A percentile compares a stretch with the other conserved stretches of the same genome.
Evolutionary conservation across 1,140 invertebrate species (phyloP).

Genomic region (Euborellia annulipes): DNA sequence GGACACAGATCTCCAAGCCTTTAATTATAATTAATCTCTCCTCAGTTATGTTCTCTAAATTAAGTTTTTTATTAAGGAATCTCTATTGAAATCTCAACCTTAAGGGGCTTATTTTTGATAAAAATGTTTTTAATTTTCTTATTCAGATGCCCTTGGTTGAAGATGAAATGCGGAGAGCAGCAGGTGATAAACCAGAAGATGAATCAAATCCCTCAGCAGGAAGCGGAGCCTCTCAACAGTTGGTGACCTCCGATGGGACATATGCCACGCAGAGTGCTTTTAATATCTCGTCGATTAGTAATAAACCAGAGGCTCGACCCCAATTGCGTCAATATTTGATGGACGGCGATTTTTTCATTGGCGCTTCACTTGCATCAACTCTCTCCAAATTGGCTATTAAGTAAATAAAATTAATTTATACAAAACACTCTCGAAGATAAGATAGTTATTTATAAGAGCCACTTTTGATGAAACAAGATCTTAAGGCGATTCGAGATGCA

Average conservation of each 20-base stretch:
- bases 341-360: constrained; percentile 93
- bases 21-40: no score
- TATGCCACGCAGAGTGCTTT: constrained; percentile 97
- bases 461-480: no score
- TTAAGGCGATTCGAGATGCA: no score
- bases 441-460: no score
- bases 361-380: constrained; percentile 76
- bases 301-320: constrained; percentile 54
- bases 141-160: constrained; percentile 73
- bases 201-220: constrained; percentile 19
- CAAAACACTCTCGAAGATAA: no score
- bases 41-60: no score
- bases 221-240: constrained; percentile 29
- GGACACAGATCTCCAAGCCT: no score
- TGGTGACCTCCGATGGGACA: constrained; percentile 96
- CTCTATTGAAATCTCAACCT: no score
- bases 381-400: constrained; percentile 78
- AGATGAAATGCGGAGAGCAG: constrained; percentile 58
- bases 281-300: constrained; percentile 51
- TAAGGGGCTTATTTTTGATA: no score
- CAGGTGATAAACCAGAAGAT: constrained; percentile 46
- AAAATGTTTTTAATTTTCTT: no score
- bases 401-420: constrained; percentile 32
- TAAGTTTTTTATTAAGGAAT: no score
- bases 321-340: constrained; percentile 75